Base-by-base conservation (phyloP, 2,888 invertebrate species). In the Dolichomitus sp. region DNA sequence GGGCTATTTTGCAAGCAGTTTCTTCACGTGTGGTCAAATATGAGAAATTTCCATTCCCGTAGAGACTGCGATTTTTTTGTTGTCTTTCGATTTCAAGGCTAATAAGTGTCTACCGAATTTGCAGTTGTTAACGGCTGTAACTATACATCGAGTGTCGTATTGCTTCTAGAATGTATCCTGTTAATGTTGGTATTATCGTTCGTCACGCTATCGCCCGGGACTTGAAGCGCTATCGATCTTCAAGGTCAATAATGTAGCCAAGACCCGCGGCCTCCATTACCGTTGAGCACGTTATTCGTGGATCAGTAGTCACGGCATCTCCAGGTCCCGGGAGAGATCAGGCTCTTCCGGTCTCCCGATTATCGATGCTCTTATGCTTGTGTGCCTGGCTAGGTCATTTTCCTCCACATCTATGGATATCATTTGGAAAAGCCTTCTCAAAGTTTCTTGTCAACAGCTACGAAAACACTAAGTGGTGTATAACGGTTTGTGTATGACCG, bases 161-260 rank as follows among this genome's bases (percentile, higher is more conserved):
- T 2, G 37, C 37, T 52, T 37, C 11, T 27, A 23, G 27, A 65
- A 45, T 72, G 14, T 37, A 37, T 37, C 14, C 48, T 54, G 19
- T 61, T 83, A 70, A 75, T 68, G 37, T 59, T 37, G 30, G 72
- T 61, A 79, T 82, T 79, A 75, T 76, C 79, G 72, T 61, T 78
- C 59, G 74, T 76, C 80, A 83, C 80, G 83, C 83, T 68, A 83
- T 76, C 79, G 69, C 73, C 14, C 23, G 61, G 63, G 48, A 52
- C 57, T 66, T 45, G 42, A 61, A 54, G 76, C 54, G 59, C 59
- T 72, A 80, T 76, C 76, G 80, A 83, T 80, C 83, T 40, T 80
- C 80, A 80, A 83, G 83, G 83, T 83, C 83, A 83, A 77, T 80
- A 83, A 83, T 80, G 61, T 77, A 83, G 63, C 57, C 54, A 52